Conservation (phyloP, 2,113 vertebrate species). For the Ctenomys sociabilis region DNA sequence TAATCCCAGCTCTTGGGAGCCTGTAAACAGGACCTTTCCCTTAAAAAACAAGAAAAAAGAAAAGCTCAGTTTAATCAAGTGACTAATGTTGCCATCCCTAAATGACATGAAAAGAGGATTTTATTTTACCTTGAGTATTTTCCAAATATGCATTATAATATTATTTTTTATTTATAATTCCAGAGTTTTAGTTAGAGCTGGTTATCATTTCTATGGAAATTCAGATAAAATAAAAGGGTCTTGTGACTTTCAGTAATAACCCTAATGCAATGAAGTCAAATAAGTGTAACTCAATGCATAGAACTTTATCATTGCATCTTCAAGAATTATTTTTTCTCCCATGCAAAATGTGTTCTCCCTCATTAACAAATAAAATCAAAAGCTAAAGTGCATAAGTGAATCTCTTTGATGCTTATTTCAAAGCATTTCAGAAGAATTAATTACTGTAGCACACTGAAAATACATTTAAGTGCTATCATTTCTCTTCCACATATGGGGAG, state of each 20-base stretch:
- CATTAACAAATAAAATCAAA: conserved; percentile 75
- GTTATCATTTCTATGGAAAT: background rate
- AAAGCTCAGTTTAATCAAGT: background rate
- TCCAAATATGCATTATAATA: background rate
- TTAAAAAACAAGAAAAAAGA: background rate
- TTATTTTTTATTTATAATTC: background rate
- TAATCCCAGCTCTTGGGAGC: too few species aligned
- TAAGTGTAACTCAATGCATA: background rate
- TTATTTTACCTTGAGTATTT: conserved; percentile 41
- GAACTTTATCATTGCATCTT: conserved; percentile 36
- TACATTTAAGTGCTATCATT: conserved; percentile 73
- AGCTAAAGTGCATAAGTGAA: conserved; percentile 46
- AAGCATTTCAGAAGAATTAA: conserved; percentile 73
- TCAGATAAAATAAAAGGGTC: background rate
- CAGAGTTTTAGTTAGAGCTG: background rate
- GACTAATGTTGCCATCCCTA: background rate
- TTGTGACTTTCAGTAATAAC: background rate
- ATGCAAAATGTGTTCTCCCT: conserved; percentile 54
- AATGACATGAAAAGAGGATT: background rate
- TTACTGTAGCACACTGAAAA: conserved; percentile 66
- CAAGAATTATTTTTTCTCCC: conserved; percentile 25
- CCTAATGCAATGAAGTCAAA: background rate
- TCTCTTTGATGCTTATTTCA: conserved; percentile 79
- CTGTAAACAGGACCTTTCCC: too few species aligned
- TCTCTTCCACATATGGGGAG: conserved; percentile 46